Conservation (phyloP, 2,797 vertebrate species). For the Meda fulgida region DNA sequence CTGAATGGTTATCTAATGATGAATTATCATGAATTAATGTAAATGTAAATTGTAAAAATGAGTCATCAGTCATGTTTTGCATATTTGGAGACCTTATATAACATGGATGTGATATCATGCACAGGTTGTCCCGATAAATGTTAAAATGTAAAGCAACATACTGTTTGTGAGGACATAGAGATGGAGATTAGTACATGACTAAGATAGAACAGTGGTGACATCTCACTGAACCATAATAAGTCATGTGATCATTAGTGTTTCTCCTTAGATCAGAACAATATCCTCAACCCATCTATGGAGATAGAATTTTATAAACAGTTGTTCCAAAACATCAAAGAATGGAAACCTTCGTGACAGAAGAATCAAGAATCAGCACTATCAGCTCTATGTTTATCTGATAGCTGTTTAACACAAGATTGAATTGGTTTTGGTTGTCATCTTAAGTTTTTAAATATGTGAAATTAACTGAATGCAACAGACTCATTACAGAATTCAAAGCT, state of each 20-base stretch:
- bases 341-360: background rate
- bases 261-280: background rate
- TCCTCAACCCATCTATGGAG: background rate
- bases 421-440: background rate
- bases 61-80: background rate
- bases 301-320: slow-evolving; percentile 1
- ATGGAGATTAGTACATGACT: slow-evolving; percentile 13
- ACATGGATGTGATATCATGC: background rate
- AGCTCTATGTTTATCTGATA: background rate
- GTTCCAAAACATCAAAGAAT: background rate
- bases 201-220: slow-evolving; percentile 1
- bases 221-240: slow-evolving; percentile 14
- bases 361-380: background rate
- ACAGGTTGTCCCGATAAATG: background rate
- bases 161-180: background rate
- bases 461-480: background rate
- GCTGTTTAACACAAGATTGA: background rate
- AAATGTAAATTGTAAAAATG: background rate
- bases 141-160: background rate
- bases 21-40: background rate
- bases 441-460: background rate
- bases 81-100: background rate
- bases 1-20: background rate
- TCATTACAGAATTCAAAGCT: background rate
- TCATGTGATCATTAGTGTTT: background rate